A percentile compares a stretch with the other conserved stretches of the same genome.
These are phyloP conservation scores for Coreoperca whiteheadi DNA, from an alignment of 2,113 vertebrate genomes.

Conservation along the genomic window DNA sequence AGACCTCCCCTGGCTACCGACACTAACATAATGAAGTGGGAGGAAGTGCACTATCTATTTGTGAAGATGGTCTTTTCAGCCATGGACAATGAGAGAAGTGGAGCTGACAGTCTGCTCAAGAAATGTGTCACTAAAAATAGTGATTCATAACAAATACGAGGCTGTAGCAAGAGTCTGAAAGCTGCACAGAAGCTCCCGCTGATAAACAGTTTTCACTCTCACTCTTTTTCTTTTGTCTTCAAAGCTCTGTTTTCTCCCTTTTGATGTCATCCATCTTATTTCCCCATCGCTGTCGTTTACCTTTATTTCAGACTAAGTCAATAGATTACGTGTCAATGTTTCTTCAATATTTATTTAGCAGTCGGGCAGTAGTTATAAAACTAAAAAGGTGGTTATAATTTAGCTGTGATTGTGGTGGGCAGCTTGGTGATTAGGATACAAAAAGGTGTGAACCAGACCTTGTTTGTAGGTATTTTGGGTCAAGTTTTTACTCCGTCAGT, in stretches of 20 bases:
- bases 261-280: constrained; percentile 12
- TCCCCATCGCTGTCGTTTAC: neutral
- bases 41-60: constrained; percentile 28
- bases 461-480: neutral
- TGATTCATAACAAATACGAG: constrained; percentile 37
- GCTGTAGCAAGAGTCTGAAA: constrained; percentile 30
- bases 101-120: constrained; percentile 11
- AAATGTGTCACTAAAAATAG: constrained; percentile 42
- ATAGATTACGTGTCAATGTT: neutral
- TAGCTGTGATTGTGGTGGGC: neutral
- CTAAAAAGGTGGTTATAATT: neutral
- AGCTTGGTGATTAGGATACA: neutral
- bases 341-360: neutral
- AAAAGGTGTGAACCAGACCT: neutral
- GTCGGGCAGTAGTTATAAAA: neutral
- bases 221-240: constrained; percentile 13
- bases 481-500: neutral
- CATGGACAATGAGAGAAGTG: neutral
- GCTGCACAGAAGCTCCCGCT: constrained; percentile 10
- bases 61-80: constrained; percentile 31
- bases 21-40: constrained; percentile 49
- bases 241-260: constrained; percentile 5
- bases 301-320: neutral
- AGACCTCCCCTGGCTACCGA: neutral
- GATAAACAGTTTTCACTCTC: constrained; percentile 12